Percentiles rank a stretch among this genome's conserved stretches.
These are phyloP conservation scores for Drosophila subquinaria DNA, from an alignment of 2,888 invertebrate species.

Conservation along the genomic window DNA sequence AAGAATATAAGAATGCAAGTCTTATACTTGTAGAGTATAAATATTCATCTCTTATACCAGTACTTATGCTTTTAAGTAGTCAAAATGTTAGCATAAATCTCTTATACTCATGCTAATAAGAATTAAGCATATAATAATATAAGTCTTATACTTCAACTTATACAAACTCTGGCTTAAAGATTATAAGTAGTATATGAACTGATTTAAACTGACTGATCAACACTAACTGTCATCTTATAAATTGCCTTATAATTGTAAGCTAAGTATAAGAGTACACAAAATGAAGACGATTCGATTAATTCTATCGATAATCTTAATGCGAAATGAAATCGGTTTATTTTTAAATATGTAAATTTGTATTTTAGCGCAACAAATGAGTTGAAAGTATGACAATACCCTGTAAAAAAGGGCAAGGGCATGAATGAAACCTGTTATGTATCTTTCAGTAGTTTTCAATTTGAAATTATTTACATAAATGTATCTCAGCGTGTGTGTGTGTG, in stretches of 20 bases:
- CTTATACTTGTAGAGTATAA: background rate
- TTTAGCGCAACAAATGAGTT: slow-evolving; percentile 13
- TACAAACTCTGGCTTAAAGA: too few relatives aligned
- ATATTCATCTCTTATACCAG: background rate
- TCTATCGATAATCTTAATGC: background rate
- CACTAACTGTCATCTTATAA: too few relatives aligned
- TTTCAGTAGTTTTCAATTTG: slow-evolving; percentile 35
- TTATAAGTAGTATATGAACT: too few relatives aligned
- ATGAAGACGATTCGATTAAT: background rate
- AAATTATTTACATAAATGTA: slow-evolving; percentile 55
- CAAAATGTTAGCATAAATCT: background rate
- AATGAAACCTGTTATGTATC: slow-evolving; percentile 58
- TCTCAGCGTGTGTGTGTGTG: background rate
- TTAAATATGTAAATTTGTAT: slow-evolving; percentile 2
- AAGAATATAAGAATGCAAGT: background rate
- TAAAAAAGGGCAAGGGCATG: slow-evolving; percentile 51
- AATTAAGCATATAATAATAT: background rate
- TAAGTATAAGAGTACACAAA: too few relatives aligned
- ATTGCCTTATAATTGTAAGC: background rate
- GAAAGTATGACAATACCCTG: slow-evolving; percentile 22
- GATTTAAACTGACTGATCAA: too few relatives aligned
- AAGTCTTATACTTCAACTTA: too few relatives aligned
- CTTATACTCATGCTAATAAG: background rate
- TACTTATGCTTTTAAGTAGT: background rate
- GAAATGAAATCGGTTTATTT: background rate